Evolutionary conservation across 2,113 vertebrate genomes (phyloP).

Genomic region (Thunnus maccoyii): DNA sequence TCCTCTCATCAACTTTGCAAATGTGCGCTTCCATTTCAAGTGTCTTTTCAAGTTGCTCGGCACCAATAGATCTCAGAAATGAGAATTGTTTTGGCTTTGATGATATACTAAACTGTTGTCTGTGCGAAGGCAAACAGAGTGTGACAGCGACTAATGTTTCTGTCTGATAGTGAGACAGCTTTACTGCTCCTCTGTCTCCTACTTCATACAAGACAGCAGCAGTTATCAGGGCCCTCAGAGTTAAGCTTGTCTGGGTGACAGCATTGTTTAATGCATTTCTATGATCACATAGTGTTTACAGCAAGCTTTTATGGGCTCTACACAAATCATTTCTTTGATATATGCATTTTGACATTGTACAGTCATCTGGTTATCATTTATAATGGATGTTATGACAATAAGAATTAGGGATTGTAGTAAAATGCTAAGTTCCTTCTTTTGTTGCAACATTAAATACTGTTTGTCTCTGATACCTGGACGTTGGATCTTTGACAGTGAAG

Average conservation of each 20-base stretch:
- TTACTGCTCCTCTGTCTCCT: slow-evolving; percentile 64
- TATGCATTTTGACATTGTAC: slow-evolving; percentile 22
- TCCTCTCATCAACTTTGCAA: slow-evolving; percentile 64
- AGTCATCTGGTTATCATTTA: slow-evolving; percentile 45
- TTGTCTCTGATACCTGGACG: slow-evolving; percentile 30
- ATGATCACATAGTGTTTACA: slow-evolving; percentile 66
- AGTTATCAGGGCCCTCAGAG: slow-evolving; percentile 62
- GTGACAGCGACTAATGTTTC: slow-evolving; percentile 77
- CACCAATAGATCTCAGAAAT: slow-evolving; percentile 59
- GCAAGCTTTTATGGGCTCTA: slow-evolving; percentile 43
- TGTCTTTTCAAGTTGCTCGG: slow-evolving; percentile 43
- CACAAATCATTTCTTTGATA: slow-evolving; percentile 46
- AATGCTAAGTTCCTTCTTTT: slow-evolving; percentile 1
- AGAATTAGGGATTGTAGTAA: slow-evolving; percentile 25
- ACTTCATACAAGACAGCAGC: slow-evolving; percentile 62
- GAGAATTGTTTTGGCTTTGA: slow-evolving; percentile 71
- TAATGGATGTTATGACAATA: slow-evolving; percentile 23
- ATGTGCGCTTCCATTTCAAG: slow-evolving; percentile 56
- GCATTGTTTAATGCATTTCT: slow-evolving; percentile 64
- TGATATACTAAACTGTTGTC: slow-evolving; percentile 73
- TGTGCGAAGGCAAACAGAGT: slow-evolving; percentile 64
- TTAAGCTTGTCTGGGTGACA: slow-evolving; percentile 57
- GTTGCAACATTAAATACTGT: slow-evolving; percentile 14
- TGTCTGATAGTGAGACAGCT: slow-evolving; percentile 69
- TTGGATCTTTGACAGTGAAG: slow-evolving; percentile 40